phyloP scores from a whole-genome alignment of 2,113 vertebrate species.

The Dendrocopos noguchii region DNA sequence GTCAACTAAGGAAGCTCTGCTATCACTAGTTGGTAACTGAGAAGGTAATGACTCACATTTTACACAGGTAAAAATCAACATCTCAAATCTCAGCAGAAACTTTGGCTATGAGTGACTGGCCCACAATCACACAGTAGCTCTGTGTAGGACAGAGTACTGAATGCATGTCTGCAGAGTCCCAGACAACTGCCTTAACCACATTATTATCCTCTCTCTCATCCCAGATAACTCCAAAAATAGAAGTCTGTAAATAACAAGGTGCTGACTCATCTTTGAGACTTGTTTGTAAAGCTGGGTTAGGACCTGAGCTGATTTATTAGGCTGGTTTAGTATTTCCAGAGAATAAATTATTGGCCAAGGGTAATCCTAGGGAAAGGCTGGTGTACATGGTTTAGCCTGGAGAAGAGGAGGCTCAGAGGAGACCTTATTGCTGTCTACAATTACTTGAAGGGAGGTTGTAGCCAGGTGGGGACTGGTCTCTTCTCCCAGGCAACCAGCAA shows the following conservation, averaged over 20 bases:
- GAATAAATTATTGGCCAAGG: background rate
- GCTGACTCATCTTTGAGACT: slow-evolving; percentile 14
- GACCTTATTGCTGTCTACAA: no score
- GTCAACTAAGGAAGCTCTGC: background rate
- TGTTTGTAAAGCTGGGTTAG: slow-evolving; percentile 12
- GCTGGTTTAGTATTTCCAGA: background rate
- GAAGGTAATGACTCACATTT: background rate
- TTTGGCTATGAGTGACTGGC: background rate
- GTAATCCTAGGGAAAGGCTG: background rate
- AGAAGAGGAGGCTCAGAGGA: no score
- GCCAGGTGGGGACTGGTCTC: no score
- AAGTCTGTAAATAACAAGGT: slow-evolving; percentile 46
- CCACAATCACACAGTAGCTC: background rate
- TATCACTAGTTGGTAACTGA: background rate
- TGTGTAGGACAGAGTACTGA: background rate
- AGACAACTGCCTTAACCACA: background rate
- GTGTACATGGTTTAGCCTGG: background rate
- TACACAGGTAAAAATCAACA: background rate
- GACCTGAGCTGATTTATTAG: background rate
- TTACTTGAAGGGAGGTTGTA: no score
- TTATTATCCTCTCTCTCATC: background rate
- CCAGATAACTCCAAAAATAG: slow-evolving; percentile 39
- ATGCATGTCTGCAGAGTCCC: background rate
- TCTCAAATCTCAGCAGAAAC: background rate
- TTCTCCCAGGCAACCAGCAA: no score